Evolutionary conservation across 2,888 invertebrate genomes (phyloP), one percentile per base, ranked within the genome.

Genomic region (Agrotis segetum): DNA sequence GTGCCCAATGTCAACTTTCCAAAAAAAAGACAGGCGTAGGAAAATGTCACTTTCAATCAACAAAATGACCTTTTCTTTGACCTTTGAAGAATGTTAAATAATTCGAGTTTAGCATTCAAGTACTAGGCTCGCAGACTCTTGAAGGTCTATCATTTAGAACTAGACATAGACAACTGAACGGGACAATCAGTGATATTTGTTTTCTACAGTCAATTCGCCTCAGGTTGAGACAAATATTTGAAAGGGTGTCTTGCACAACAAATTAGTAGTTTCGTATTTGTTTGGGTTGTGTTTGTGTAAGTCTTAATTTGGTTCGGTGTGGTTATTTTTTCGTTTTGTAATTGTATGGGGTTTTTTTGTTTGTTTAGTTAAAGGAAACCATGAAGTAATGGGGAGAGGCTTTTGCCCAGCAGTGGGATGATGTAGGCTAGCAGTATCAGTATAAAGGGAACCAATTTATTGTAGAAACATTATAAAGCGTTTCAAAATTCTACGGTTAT

Each of bases 201-300:
- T 59, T 52, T 65, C 52, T 34, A 7, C 47, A 69, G 67, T 59
- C 74, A 67, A 62, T 70, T 73, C 61, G 74, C 71, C 73, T 71
- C 62, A 77, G 76, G 67, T 72, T 71, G 49, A 60, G 65, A 68
- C 85, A 78, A 84, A 84, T 84, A 83, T 84, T 84, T 77, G 84
- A 61, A 81, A 73, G 67, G 83, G 78, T 77, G 71, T 81, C 77
- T 85, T 77, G 61, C 44, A 73, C 69, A 78, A 76, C 79, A 78
- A 85, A 83, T 79, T 80, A 77, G 79, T 76, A 83, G 74, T 77
- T 77, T 71, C 50, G 66, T 79, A 83, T 85, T 85, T 77, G 71
- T 75, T 83, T 70, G 67, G 85, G 85, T 14, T 60, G 13, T 79
- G 70, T 85, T 79, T 83, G 63, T 56, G 21, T 52, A 58, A 69